Percentiles rank a stretch among this genome's conserved stretches.
Evolutionary conservation across 2,113 vertebrate genomes (phyloP).

Genomic region (Sprattus sprattus): DNA sequence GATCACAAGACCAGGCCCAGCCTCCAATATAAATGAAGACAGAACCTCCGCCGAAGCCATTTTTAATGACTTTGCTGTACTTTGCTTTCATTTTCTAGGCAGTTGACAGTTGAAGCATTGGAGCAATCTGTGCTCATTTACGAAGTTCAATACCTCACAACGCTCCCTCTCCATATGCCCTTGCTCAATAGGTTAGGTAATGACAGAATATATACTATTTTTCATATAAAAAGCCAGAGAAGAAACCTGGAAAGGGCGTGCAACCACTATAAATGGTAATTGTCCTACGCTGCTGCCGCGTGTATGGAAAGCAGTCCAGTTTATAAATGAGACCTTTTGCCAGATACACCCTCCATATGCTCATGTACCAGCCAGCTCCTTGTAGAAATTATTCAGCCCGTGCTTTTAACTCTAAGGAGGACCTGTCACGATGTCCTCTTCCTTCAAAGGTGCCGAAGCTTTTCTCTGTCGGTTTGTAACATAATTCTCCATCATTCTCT

Average conservation of each 20-base stretch:
- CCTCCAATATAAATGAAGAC: constrained; percentile 46
- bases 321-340: constrained; percentile 43
- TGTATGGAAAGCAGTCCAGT: constrained; percentile 58
- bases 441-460: constrained; percentile 9
- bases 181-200: constrained; percentile 57
- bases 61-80: constrained; percentile 50
- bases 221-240: constrained; percentile 54
- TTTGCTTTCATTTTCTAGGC: constrained; percentile 41
- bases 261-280: constrained; percentile 69
- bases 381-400: constrained; percentile 33
- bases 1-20: constrained; percentile 24
- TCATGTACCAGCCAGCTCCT: constrained; percentile 25
- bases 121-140: constrained; percentile 51
- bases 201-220: constrained; percentile 62
- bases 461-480: constrained; percentile 36
- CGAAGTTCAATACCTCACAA: constrained; percentile 48
- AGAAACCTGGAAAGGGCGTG: constrained; percentile 53
- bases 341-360: constrained; percentile 31
- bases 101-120: constrained; percentile 52
- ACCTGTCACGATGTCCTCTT: constrained; percentile 46
- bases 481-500: constrained; percentile 51
- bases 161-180: constrained; percentile 42
- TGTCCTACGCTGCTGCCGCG: constrained; percentile 53
- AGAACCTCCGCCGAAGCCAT: constrained; percentile 39
- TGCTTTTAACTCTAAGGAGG: constrained; percentile 43